Evolutionary conservation across 2,888 invertebrate genomes (phyloP).

Genomic region (Brachycybe producta): DNA sequence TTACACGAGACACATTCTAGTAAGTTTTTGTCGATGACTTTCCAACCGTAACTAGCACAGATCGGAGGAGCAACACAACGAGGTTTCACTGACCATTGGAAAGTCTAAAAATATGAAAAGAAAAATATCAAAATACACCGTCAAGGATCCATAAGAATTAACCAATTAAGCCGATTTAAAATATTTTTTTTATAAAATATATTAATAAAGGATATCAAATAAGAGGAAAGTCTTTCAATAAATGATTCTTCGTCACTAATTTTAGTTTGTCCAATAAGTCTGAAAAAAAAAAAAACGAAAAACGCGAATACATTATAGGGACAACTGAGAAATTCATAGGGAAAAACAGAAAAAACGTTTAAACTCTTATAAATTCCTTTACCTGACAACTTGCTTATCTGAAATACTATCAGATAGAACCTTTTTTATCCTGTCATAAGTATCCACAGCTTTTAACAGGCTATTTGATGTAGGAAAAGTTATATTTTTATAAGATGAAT

Average conservation of each 20-base stretch:
- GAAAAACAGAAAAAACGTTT: too few relatives aligned
- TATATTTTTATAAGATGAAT: too few relatives aligned
- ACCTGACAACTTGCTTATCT: too few relatives aligned
- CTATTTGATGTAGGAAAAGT: too few relatives aligned
- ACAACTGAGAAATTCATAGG: too few relatives aligned
- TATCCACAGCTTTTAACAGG: too few relatives aligned
- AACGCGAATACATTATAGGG: too few relatives aligned
- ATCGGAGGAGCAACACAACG: neutral
- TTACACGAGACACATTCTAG: slow-evolving; percentile 6
- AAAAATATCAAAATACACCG: neutral
- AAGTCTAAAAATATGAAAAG: neutral
- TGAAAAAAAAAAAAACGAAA: too few relatives aligned
- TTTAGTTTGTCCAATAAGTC: too few relatives aligned
- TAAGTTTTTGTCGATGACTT: neutral
- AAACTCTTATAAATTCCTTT: too few relatives aligned
- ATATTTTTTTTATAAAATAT: neutral
- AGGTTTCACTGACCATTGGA: slow-evolving; percentile 11
- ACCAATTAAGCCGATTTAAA: neutral
- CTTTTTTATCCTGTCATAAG: too few relatives aligned
- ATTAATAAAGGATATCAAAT: slow-evolving; percentile 10
- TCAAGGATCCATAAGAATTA: neutral
- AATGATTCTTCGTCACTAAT: slow-evolving; percentile 11
- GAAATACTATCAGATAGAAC: too few relatives aligned
- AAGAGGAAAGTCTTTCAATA: slow-evolving; percentile 1
- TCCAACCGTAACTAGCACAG: slow-evolving; percentile 12